These are phyloP conservation scores for Eutolmus rufibarbis DNA, from an alignment of 2,888 invertebrate species.

Conservation along the genomic window DNA sequence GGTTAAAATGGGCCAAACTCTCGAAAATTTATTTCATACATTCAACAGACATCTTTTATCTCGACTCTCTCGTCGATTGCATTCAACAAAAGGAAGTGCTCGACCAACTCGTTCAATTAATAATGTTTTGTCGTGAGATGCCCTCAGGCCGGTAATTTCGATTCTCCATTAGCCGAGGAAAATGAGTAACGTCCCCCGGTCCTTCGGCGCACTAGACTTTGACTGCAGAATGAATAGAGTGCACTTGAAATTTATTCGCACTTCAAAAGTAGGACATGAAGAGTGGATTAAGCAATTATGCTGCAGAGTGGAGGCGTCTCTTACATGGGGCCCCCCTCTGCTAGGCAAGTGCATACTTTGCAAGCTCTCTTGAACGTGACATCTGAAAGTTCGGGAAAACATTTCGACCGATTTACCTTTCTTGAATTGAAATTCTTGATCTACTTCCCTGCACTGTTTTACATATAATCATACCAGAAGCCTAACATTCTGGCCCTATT, in stretches of 20 bases:
- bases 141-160: background rate
- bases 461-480: background rate
- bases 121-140: background rate
- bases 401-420: background rate
- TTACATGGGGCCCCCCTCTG: background rate
- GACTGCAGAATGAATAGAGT: background rate
- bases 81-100: background rate
- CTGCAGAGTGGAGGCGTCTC: background rate
- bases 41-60: background rate
- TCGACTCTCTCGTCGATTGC: background rate
- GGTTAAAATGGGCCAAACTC: background rate
- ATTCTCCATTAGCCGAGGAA: background rate
- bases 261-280: conserved; percentile 2
- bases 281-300: conserved; percentile 14
- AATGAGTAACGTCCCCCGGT: background rate
- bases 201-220: background rate
- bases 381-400: background rate
- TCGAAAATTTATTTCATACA: background rate
- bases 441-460: background rate
- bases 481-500: background rate
- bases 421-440: background rate
- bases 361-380: background rate
- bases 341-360: background rate
- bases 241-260: conserved; percentile 12
- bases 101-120: background rate